Evolutionary conservation across 2,888 invertebrate genomes (phyloP).

Genomic region (Eupithecia pulchellata): DNA sequence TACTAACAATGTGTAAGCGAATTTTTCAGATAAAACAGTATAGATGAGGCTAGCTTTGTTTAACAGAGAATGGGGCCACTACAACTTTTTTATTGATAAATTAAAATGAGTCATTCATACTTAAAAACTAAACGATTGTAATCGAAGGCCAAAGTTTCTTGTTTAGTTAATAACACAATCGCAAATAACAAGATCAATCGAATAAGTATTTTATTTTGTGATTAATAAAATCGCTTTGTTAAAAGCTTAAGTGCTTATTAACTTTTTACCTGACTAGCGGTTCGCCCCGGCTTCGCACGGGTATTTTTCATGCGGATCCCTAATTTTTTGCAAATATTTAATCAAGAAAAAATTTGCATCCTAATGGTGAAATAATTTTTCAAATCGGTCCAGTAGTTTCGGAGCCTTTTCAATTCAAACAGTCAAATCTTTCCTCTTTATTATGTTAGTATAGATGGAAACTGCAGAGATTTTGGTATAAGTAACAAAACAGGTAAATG

Average conservation of each 20-base stretch:
- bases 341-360: no score
- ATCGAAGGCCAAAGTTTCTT: neutral
- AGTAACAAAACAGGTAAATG: neutral
- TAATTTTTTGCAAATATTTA: no score
- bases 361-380: no score
- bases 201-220: neutral
- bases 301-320: no score
- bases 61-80: neutral
- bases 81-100: neutral
- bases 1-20: slow-evolving; percentile 59
- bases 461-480: neutral
- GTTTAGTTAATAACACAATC: neutral
- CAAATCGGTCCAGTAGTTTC: no score
- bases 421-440: no score
- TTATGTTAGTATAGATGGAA: no score
- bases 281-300: no score
- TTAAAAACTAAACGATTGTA: neutral
- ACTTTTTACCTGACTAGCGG: neutral
- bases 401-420: no score
- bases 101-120: slow-evolving; percentile 1
- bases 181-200: neutral
- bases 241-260: neutral
- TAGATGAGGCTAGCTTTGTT: neutral
- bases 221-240: neutral
- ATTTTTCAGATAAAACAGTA: slow-evolving; percentile 60